Conservation (phyloP, 2,888 invertebrate genomes). For the Andricus curvator region DNA sequence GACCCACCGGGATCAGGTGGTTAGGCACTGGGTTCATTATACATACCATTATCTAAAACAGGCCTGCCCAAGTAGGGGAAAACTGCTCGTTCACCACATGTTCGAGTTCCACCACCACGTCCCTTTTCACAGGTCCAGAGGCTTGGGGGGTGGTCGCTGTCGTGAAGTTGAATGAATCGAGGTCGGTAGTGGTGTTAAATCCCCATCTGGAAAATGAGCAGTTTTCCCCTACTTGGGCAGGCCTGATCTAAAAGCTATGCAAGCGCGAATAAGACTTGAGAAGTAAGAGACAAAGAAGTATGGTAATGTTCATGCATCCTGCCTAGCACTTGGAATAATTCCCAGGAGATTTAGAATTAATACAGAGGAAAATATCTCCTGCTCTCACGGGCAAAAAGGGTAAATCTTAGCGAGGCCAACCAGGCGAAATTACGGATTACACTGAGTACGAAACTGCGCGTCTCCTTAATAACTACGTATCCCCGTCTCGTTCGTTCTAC, state of each 20-base stretch:
- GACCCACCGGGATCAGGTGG: no score
- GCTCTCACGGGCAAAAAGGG: slow-evolving; percentile 33
- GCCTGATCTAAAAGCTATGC: not conserved
- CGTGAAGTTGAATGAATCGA: no score
- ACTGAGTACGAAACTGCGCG: not conserved
- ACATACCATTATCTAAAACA: not conserved
- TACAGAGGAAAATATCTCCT: slow-evolving; percentile 35
- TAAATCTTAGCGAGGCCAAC: slow-evolving; percentile 45
- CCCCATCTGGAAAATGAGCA: no score
- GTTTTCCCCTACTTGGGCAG: no score
- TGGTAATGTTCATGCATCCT: slow-evolving; percentile 9
- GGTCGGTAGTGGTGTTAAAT: no score
- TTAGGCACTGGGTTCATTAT: not conserved
- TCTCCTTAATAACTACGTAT: slow-evolving; percentile 3
- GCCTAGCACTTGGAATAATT: slow-evolving; percentile 6
- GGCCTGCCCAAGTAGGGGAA: no score
- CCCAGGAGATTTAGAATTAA: slow-evolving; percentile 31
- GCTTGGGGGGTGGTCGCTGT: no score
- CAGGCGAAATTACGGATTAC: slow-evolving; percentile 47
- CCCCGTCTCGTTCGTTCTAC: slow-evolving; percentile 44
- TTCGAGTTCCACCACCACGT: no score
- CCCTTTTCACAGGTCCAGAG: no score
- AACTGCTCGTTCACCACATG: no score
- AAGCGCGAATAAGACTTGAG: not conserved
- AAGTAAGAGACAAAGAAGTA: not conserved